Evolutionary conservation across 1,140 invertebrate genomes (phyloP).

Genomic region (Neodiprion lecontei): DNA sequence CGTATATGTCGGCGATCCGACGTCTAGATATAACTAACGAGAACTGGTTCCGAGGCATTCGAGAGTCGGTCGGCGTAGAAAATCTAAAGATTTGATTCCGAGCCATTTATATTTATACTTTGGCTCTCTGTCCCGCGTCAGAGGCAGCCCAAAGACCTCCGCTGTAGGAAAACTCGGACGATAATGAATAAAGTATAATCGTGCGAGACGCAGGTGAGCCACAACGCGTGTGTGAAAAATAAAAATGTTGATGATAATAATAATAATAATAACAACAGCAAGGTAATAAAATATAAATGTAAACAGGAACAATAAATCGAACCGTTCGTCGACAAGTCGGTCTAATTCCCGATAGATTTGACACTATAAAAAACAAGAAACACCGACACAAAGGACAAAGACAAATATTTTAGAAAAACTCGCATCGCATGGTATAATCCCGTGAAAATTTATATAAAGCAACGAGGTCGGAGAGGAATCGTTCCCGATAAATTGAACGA

Average conservation of each 20-base stretch:
- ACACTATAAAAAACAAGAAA: no score
- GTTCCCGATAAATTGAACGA: slow-evolving; percentile 1
- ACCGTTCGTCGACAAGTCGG: no score
- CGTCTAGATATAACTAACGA: slow-evolving; percentile 7
- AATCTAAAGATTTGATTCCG: slow-evolving; percentile 5
- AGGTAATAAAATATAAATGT: no score
- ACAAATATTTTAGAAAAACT: no score
- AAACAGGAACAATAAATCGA: no score
- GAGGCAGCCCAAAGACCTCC: neutral
- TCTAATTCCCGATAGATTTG: no score
- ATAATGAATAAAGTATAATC: neutral
- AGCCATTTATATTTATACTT: slow-evolving; percentile 6
- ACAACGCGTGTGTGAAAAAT: neutral
- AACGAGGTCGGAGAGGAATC: neutral
- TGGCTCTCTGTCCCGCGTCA: neutral
- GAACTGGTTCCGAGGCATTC: neutral
- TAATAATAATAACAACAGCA: no score
- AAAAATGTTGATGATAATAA: no score
- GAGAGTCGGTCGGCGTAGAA: neutral
- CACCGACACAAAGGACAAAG: no score
- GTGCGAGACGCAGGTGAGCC: neutral
- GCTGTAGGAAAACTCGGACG: neutral
- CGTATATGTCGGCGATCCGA: neutral
- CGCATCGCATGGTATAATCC: no score
- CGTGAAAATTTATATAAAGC: no score